Conservation (phyloP, 2,888 invertebrate species). For the Conomelus anceps region DNA sequence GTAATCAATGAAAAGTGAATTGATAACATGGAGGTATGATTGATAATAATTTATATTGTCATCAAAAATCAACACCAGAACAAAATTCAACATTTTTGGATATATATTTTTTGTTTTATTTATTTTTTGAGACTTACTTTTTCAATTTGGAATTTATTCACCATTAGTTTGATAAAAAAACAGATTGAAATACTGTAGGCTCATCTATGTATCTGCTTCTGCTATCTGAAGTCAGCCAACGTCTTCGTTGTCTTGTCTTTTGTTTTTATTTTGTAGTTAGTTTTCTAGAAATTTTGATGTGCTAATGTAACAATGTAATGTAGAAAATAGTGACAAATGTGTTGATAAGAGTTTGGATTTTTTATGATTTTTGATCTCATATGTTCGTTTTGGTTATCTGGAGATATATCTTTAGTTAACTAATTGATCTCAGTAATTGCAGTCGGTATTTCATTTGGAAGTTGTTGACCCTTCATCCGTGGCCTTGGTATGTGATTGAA, state of each 20-base stretch:
- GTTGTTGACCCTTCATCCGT: background rate
- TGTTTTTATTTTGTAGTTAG: background rate
- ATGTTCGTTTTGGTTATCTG: background rate
- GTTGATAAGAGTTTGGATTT: background rate
- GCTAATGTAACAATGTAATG: background rate
- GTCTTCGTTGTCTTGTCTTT: background rate
- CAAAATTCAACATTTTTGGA: too few species aligned
- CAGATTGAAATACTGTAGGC: background rate
- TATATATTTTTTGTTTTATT: too few species aligned
- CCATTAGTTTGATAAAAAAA: background rate
- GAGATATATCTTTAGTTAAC: background rate
- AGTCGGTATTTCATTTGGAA: background rate
- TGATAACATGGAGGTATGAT: too few species aligned
- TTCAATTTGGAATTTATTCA: background rate
- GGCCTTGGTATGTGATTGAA: background rate
- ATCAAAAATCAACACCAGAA: too few species aligned
- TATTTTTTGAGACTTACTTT: too few species aligned
- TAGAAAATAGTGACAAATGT: background rate
- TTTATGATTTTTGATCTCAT: background rate
- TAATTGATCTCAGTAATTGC: background rate
- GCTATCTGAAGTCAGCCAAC: background rate
- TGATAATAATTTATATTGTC: too few species aligned
- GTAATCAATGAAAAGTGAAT: too few species aligned
- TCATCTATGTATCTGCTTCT: background rate
- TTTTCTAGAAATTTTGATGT: background rate